Evolutionary conservation across 2,113 vertebrate species (phyloP).

Genomic region (Elgaria multicarinata): DNA sequence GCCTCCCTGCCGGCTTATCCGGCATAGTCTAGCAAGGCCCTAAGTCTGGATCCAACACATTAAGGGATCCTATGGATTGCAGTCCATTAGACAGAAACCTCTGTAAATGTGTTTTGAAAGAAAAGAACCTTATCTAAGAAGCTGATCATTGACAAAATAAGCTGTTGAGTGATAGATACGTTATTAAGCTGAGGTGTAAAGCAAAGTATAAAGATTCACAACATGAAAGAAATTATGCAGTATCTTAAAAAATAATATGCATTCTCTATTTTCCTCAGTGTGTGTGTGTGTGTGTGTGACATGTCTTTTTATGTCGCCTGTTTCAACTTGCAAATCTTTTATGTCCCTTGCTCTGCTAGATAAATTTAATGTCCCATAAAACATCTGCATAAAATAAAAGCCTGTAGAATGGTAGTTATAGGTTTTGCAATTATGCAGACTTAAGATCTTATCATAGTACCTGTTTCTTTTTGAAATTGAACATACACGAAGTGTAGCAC

Average conservation of each 20-base stretch:
- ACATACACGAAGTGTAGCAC: not conserved
- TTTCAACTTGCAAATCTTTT: constrained; percentile 10
- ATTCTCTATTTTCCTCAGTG: not conserved
- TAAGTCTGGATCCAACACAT: not conserved
- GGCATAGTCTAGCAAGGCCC: too few relatives aligned
- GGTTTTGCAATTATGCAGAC: not conserved
- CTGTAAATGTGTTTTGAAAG: not conserved
- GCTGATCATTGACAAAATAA: not conserved
- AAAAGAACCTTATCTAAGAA: not conserved
- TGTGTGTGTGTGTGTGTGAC: not conserved
- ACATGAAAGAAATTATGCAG: not conserved
- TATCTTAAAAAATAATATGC: not conserved
- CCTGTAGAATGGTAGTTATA: not conserved
- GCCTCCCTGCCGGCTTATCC: too few relatives aligned
- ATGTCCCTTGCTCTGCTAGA: not conserved
- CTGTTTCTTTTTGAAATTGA: not conserved
- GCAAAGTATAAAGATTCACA: not conserved
- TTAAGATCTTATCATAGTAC: not conserved
- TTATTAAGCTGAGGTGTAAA: not conserved
- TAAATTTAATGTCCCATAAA: constrained; percentile 22
- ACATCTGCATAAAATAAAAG: not conserved
- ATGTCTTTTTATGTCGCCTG: not conserved
- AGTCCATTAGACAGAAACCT: too few relatives aligned
- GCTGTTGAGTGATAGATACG: not conserved
- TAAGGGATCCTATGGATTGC: not conserved